These are phyloP conservation scores for Crypturellus undulatus DNA, from an alignment of 2,113 vertebrate species.

Conservation along the genomic window DNA sequence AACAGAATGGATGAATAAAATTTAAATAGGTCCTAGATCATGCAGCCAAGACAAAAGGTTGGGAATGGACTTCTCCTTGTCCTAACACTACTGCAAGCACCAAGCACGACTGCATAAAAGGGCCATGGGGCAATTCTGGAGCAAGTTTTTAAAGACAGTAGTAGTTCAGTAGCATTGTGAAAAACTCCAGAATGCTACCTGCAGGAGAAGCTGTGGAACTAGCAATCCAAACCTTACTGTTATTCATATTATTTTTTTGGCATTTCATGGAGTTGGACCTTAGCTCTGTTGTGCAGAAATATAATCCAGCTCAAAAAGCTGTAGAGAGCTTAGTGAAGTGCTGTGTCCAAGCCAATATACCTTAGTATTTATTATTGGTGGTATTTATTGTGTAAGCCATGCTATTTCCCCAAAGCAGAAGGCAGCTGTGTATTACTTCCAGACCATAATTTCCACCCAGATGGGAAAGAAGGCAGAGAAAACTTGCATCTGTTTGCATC, in stretches of 20 bases:
- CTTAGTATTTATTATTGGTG: slow-evolving; percentile 15
- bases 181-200: not conserved
- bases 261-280: not conserved
- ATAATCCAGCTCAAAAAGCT: not conserved
- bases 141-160: not conserved
- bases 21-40: not conserved
- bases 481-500: slow-evolving; percentile 8
- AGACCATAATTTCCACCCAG: slow-evolving; percentile 34
- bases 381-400: slow-evolving; percentile 43
- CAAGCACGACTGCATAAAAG: not conserved
- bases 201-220: not conserved
- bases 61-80: slow-evolving; percentile 33
- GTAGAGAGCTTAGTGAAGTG: slow-evolving; percentile 21
- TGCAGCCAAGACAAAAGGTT: not conserved
- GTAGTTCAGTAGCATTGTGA: not conserved
- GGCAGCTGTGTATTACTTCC: slow-evolving; percentile 3
- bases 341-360: slow-evolving; percentile 25
- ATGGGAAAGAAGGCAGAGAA: not conserved
- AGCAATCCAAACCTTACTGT: not conserved
- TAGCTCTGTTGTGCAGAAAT: not conserved
- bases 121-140: not conserved
- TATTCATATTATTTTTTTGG: not conserved
- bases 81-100: not conserved
- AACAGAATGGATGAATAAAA: slow-evolving; percentile 4
- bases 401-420: slow-evolving; percentile 52